phyloP scores from a whole-genome alignment of 2,888 invertebrate genomes.

The Allygus modestus region DNA sequence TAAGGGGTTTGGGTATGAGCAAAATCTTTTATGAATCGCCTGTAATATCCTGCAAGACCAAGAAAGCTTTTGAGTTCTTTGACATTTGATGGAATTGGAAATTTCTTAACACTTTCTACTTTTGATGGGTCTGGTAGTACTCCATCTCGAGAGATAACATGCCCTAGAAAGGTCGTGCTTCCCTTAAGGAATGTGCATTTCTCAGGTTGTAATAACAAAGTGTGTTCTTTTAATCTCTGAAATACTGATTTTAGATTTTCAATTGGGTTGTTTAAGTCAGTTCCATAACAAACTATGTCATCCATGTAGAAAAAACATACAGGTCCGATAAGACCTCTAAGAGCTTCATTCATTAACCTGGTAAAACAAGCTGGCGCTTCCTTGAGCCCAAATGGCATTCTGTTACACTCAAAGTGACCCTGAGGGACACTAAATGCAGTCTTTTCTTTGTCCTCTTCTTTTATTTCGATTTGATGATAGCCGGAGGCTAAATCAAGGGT shows the following conservation, averaged over 20 bases:
- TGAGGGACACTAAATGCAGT: slow-evolving; percentile 42
- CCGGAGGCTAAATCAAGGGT: slow-evolving; percentile 70
- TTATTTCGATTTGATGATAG: slow-evolving; percentile 70
- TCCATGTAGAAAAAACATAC: slow-evolving; percentile 66
- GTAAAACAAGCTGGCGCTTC: slow-evolving; percentile 72
- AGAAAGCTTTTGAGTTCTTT: slow-evolving; percentile 70
- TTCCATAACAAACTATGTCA: slow-evolving; percentile 67
- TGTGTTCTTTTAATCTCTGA: slow-evolving; percentile 50
- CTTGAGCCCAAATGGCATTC: slow-evolving; percentile 71
- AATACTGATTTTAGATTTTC: slow-evolving; percentile 57
- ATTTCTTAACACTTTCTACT: slow-evolving; percentile 52
- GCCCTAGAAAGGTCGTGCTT: slow-evolving; percentile 64
- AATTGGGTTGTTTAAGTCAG: slow-evolving; percentile 46
- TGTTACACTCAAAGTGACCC: slow-evolving; percentile 68
- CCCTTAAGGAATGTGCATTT: slow-evolving; percentile 19
- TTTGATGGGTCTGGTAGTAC: slow-evolving; percentile 64
- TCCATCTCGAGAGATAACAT: slow-evolving; percentile 62
- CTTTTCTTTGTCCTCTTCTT: slow-evolving; percentile 56
- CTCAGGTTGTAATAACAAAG: slow-evolving; percentile 13
- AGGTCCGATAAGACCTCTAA: slow-evolving; percentile 68
- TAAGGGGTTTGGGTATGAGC: slow-evolving; percentile 71
- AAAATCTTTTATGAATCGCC: slow-evolving; percentile 73
- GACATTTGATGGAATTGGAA: slow-evolving; percentile 68
- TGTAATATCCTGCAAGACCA: slow-evolving; percentile 72
- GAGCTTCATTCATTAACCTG: slow-evolving; percentile 71